phyloP scores from a whole-genome alignment of 2,113 vertebrate species.

The Psilopsiagon aymara region DNA sequence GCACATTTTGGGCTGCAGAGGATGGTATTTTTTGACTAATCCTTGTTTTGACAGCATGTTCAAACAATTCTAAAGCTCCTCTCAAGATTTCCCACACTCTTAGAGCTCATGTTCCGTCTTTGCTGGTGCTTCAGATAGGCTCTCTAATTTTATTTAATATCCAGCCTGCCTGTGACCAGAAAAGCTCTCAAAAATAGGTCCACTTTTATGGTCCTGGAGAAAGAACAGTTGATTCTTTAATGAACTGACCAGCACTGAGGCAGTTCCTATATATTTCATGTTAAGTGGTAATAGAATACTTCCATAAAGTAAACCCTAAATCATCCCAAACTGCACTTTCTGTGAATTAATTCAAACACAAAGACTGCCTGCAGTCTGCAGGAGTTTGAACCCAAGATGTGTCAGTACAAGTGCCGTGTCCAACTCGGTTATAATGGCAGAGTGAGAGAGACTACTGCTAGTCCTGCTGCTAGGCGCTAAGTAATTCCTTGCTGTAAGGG shows the following conservation, averaged over 20 bases:
- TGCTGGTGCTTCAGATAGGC: not conserved
- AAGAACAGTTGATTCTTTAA: not conserved
- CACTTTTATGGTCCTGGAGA: not conserved
- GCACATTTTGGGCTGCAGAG: not conserved
- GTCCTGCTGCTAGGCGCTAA: not conserved
- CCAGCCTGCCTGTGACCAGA: not conserved
- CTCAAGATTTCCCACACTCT: not conserved
- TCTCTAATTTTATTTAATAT: slow-evolving; percentile 10
- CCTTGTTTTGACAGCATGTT: not conserved
- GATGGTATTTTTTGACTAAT: not conserved
- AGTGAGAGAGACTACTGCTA: not conserved
- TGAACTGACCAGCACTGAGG: not conserved
- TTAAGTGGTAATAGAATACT: not conserved
- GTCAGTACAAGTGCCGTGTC: not conserved
- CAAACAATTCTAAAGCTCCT: not conserved
- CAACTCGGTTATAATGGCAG: not conserved
- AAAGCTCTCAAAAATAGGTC: not conserved
- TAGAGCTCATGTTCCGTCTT: not conserved
- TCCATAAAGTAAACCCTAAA: not conserved
- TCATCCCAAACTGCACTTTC: not conserved
- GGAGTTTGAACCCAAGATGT: not conserved
- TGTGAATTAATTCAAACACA: not conserved
- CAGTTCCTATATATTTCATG: slow-evolving; percentile 10
- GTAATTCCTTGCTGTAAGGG: not conserved
- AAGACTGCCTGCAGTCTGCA: not conserved